Percentiles rank a stretch among this genome's conserved stretches.
phyloP scores from a whole-genome alignment of 2,113 vertebrate genomes.

The Phalacrocorax pelagicus region DNA sequence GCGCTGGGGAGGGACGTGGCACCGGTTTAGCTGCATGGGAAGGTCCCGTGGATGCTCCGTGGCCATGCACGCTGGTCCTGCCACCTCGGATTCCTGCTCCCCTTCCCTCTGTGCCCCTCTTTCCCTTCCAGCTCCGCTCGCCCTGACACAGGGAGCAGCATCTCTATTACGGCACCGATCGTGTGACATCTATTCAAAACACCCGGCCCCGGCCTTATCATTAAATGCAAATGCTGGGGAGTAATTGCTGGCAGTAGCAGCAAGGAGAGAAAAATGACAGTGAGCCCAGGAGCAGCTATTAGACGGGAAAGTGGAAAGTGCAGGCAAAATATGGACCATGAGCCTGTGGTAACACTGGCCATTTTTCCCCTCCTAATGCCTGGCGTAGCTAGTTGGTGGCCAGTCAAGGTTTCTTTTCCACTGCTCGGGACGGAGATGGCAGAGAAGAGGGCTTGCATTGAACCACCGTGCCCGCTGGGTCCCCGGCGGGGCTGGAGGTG shows the following conservation, averaged over 20 bases:
- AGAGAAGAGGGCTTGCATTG: background rate
- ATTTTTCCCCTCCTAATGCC: background rate
- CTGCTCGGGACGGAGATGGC: accelerated
- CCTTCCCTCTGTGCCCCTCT: background rate
- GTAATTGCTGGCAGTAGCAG: background rate
- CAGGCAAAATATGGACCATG: background rate
- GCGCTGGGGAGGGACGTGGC: background rate
- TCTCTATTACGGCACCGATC: accelerated
- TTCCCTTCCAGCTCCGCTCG: background rate
- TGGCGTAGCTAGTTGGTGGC: background rate
- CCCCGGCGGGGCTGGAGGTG: background rate
- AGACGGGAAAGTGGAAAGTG: background rate
- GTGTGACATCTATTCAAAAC: background rate
- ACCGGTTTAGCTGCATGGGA: accelerated
- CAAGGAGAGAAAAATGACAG: background rate
- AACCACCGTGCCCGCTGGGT: accelerated
- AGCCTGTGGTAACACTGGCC: background rate
- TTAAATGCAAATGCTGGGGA: background rate
- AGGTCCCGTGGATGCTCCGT: accelerated
- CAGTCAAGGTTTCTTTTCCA: accelerated
- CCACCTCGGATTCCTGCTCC: background rate
- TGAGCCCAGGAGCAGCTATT: background rate
- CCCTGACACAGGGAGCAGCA: background rate
- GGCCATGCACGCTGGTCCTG: accelerated
- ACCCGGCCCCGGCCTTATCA: background rate